Base-by-base conservation (phyloP, 2,113 vertebrate genomes). In the Cryptomyrus ogoouensis region DNA sequence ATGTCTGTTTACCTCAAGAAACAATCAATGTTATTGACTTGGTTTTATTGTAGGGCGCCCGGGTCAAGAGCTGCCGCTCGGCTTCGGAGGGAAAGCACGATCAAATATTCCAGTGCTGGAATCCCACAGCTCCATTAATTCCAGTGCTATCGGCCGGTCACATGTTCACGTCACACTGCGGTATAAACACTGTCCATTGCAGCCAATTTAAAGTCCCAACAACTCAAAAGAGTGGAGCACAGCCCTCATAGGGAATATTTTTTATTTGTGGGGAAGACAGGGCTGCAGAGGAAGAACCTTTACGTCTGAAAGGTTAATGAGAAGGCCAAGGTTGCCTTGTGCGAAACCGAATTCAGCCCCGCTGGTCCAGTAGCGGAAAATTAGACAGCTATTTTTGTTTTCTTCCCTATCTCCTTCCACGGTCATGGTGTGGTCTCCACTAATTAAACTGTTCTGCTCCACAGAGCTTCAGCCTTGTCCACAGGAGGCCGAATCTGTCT, bases 361-460 rank as follows among this genome's bases (percentile, higher is more conserved):
- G 44, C 35, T 24, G 35, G 66, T 56, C 62, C 9, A 66, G 80
- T 80, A 44, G 47, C 10, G 56, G 89, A 89, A 89, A 85, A 89
- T 89, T 47, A 42, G 80, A 85, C 39, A 44, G 89, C 53, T 62
- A 84, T 31, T 89, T 89, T 62, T 89, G 89, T 47, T 62, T 62
- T 47, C 35, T 62, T 85, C 44, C 35, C 80, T 10, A 19, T 53
- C 85, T 88, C 46, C 39, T 49, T 88, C 50, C 52, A 83, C 42
- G 62, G 83, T 31, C 62, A 17, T 52, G 47, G 13, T 62, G 31
- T 46, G 47, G 58, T 70, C 85, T 90, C 35, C 24, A n/a, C 84
- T 90, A 90, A 88, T 90, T 90, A 90, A 90, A 90, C 27, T 88
- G 89, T 90, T 90, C 85, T 86, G 62, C 89, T 90, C 89, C 85